Evolutionary conservation across 1,140 invertebrate genomes (phyloP).

Genomic region (Temnothorax nylanderi): DNA sequence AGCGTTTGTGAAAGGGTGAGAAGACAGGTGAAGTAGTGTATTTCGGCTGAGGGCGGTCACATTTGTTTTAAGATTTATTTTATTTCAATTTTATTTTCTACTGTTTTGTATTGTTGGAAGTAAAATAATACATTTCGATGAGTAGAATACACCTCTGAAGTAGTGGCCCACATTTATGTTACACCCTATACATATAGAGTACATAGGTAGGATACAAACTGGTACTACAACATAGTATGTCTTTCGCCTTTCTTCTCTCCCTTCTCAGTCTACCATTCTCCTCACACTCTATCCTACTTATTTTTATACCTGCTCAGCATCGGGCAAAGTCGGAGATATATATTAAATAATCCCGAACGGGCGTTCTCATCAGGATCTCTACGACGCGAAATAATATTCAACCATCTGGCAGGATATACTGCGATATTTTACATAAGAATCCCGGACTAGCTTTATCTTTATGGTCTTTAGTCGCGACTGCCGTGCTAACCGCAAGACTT

Average conservation of each 20-base stretch:
- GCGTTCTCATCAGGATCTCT: conserved; percentile 83
- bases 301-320: conserved; percentile 77
- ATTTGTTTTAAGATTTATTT: too few species aligned
- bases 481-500: not conserved
- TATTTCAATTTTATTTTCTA: too few species aligned
- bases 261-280: conserved; percentile 1
- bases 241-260: not conserved
- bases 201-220: conserved; percentile 31
- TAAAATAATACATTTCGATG: too few species aligned
- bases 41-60: too few species aligned
- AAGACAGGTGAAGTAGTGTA: too few species aligned
- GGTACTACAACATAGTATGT: conserved; percentile 1
- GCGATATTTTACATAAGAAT: conserved; percentile 72
- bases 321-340: conserved; percentile 60
- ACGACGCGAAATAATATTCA: conserved; percentile 81
- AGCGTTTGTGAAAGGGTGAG: too few species aligned
- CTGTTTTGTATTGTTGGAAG: too few species aligned
- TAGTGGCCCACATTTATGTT: too few species aligned
- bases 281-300: conserved; percentile 48
- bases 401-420: conserved; percentile 49
- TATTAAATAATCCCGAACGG: conserved; percentile 82
- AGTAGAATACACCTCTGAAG: too few species aligned
- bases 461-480: not conserved
- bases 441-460: not conserved
- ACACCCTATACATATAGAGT: not conserved